Base-by-base conservation (phyloP, 2,888 invertebrate species). In the Ochropacha duplaris region DNA sequence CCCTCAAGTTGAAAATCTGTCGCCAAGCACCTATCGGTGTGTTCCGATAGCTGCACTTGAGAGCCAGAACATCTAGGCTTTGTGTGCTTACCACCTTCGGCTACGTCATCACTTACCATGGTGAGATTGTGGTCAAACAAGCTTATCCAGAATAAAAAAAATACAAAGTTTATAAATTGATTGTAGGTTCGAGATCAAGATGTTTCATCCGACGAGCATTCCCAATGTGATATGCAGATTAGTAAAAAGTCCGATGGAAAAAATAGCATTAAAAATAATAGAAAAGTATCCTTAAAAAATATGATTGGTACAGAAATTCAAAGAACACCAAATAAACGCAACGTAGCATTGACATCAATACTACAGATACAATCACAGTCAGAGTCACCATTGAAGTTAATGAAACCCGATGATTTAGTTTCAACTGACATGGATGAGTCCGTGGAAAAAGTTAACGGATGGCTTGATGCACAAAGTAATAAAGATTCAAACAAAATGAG, bases 291-390 rank as follows among this genome's bases (percentile, higher is more conserved):
- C 16, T 3, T 6, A 3, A 2, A 5, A 19, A 19, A n/a, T n/a
- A n/a, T n/a, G n/a, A n/a, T 19, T n/a, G 19, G 6, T 8, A 44
- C 44, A 9, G 52, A 54, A 54, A 54, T 22, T 16, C n/a, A 24
- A 44, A 55, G 49, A 66, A 68, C 57, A 77, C 70, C 50, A 72
- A 68, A 44, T 64, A 69, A 44, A 12, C 69, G 75, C 28, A 87
- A 87, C 66, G 78, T 78, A 0, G 87, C 87, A 1, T n/a, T 86
- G 0, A 66, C 72, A 22, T 84, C 86, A 0, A 69, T 86, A 14
- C 59, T 82, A 22, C 66, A 67, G 50, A 60, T 70, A 11, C 60
- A 69, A 8, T 56, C 56, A 6, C 57, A 60, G 54, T 9, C 49
- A 12, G 12, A 12, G 12, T 39, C 54, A 0, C 52, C 50, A 16